Base-by-base conservation (phyloP, 2,113 vertebrate species). In the Channa argus region DNA sequence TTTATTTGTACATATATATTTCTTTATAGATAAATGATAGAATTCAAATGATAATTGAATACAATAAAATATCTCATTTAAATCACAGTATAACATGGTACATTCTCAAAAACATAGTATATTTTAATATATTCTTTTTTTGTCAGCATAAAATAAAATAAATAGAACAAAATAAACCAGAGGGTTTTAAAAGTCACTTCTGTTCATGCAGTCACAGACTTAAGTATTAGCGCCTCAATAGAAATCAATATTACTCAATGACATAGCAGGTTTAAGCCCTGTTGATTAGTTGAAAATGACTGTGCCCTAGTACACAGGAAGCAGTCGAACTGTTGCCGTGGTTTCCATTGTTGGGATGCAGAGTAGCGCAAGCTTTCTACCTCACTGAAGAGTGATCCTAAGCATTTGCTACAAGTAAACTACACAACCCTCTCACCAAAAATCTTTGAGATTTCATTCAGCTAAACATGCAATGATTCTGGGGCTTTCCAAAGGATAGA, bases 81-180 rank as follows among this genome's bases (percentile, higher is more conserved):
- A 93, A 94, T 95, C 92, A 95, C 94, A 94, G 94, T 93, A 93
- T 94, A 94, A 94, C 91, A 95, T 94, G 92, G 93, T 95, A 94
- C 94, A 95, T 94, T 94, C 92, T 94, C 92, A 92, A 93, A 95
- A 94, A 94, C 93, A 92, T 91, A 91, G 87, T 92, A 93, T 93
- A 93, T 93, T 93, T 92, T 89, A 90, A 94, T 92, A 94, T 92
- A 92, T 92, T 90, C 15, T 90, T 93, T 90, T 93, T 91, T 89
- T 90, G 77, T 93, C 88, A 85, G 92, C 89, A 88, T 92, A 71
- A 86, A 89, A 86, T 78, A 62, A 88, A 91, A 91, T 67, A 55
- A 86, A 79, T 45, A 8, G 80, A 89, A 80, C 50, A 88, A 93
- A 93, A 90, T 83, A 93, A 93, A 91, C 92, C 89, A 94, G 85